Base-by-base conservation (phyloP, 2,113 vertebrate species). In the Menura novaehollandiae region DNA sequence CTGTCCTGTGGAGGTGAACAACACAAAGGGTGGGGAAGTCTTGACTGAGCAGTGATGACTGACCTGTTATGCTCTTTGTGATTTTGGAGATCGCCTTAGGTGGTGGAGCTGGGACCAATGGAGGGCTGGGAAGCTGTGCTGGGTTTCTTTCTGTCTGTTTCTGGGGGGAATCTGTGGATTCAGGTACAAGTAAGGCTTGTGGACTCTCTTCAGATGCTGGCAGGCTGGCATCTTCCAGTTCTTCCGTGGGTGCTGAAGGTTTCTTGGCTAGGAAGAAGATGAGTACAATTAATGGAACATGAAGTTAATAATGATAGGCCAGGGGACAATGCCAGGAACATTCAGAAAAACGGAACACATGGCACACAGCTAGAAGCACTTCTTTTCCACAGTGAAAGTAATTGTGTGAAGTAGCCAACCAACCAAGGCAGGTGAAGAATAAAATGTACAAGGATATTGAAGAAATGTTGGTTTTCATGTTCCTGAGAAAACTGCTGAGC, bases 151-250 rank as follows among this genome's bases (percentile, higher is more conserved):
- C 98, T 75, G 90, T 85, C 88, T 95, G 75, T 83, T 97, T 95
- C 81, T 96, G 96, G 47, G 98, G 97, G 52, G 98, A 97, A 27
- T 98, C 97, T 60, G 82, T 88, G 84, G 98, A 83, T 93, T 98
- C 97, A n/a, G 97, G 85, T 91, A 93, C 93, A 49, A 98, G 96
- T 98, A 97, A 98, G 98, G 98, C 98, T 97, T 98, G 97, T 92
- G 98, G 89, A 94, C 94, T 96, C 89, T 98, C 97, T 15, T 98
- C 97, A 12, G 95, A 62, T 83, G 93, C 37, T 68, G 97, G 77
- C 85, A 95, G 92, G 95, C 93, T 47, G 77, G 93, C 80, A 7
- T 98, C 97, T 51, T 97, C 93, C 55, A 85, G 49, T 58, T 97
- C 98, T 55, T 95, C 96, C 9, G 87, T 92, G 90, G 97, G 82